A percentile compares a stretch with the other conserved stretches of the same genome.
These are phyloP conservation scores for Pomatostomus ruficeps DNA, from an alignment of 2,113 vertebrate species.

Conservation along the genomic window DNA sequence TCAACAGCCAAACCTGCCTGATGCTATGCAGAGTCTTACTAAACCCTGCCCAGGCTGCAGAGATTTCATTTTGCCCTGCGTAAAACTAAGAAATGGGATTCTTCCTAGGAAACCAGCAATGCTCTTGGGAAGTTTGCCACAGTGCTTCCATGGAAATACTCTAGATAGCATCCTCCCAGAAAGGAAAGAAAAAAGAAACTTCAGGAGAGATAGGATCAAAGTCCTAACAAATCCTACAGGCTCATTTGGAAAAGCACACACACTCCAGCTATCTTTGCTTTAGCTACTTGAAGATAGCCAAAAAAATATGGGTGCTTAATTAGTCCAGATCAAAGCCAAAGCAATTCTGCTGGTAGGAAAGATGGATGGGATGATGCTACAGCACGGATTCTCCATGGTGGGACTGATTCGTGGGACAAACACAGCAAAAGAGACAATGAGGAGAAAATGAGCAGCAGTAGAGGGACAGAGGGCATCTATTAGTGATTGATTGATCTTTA, in stretches of 20 bases:
- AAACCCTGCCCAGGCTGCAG: not conserved
- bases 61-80: not conserved
- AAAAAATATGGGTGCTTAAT: conserved; percentile 27
- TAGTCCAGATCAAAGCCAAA: conserved; percentile 40
- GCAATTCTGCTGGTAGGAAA: not conserved
- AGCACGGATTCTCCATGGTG: not conserved
- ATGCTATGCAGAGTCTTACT: not conserved
- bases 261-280: not conserved
- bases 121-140: not conserved
- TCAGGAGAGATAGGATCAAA: not conserved
- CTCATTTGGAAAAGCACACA: not conserved
- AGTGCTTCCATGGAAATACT: not conserved
- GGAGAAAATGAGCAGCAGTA: not conserved
- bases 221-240: not conserved
- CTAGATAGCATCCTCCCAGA: not conserved
- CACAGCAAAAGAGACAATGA: not conserved
- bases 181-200: not conserved
- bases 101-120: not conserved
- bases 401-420: not conserved
- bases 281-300: not conserved
- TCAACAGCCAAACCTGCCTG: not conserved
- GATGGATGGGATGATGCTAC: not conserved
- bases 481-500: not conserved
- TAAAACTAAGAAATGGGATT: not conserved
- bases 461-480: not conserved